A percentile compares a stretch with the other conserved stretches of the same genome.
Evolutionary conservation across 37 sponge, comb jelly and placozoan species (phyloP).

Genomic region (Mnemiopsis leidyi): DNA sequence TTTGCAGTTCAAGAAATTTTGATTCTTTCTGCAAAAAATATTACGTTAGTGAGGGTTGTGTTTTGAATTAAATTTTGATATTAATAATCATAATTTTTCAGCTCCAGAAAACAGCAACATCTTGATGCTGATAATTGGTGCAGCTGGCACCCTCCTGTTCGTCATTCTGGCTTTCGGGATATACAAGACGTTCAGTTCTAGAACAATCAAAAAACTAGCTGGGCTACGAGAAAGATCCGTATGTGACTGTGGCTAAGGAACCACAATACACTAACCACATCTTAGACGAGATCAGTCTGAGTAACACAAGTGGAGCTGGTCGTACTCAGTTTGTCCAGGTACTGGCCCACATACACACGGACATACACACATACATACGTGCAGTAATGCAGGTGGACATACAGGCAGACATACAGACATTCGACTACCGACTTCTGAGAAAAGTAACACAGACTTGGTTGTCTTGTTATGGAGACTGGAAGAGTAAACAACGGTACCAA

Average conservation of each 20-base stretch:
- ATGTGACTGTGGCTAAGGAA: neutral
- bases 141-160: neutral
- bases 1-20: too few species aligned
- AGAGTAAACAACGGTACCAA: too few species aligned
- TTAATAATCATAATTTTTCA: too few species aligned
- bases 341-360: neutral
- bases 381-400: too few species aligned
- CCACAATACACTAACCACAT: neutral
- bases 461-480: too few species aligned
- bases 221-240: constrained; percentile 21
- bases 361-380: neutral
- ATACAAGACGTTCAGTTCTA: neutral
- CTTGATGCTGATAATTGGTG: constrained; percentile 26
- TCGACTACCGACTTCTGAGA: too few species aligned
- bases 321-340: constrained; percentile 62
- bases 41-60: too few species aligned
- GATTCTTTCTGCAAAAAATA: too few species aligned
- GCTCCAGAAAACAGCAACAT: constrained; percentile 34
- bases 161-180: neutral
- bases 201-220: neutral
- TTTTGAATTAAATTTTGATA: too few species aligned
- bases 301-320: constrained; percentile 65
- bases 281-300: constrained; percentile 26
- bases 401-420: too few species aligned
- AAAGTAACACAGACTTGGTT: too few species aligned